Base-by-base conservation (phyloP, 2,113 vertebrate genomes). In the Dicentrarchus labrax region DNA sequence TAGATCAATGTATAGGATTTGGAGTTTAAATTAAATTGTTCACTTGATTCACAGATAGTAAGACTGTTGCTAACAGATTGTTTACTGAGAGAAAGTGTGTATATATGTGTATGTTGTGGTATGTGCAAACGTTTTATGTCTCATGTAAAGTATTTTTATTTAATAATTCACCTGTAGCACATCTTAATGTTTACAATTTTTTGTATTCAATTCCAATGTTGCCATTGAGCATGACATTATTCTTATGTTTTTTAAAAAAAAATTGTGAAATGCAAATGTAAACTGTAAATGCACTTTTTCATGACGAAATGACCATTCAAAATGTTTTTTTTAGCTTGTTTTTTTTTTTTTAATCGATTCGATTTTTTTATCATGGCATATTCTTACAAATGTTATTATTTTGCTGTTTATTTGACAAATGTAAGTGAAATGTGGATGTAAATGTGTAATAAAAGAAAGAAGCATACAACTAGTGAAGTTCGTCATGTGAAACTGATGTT, bases 381-480 rank as follows among this genome's bases (percentile, higher is more conserved):
- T 53, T 67, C 19, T 78, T 51, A 65, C 4, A 56, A 72, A 54
- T 67, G 8, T 48, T 75, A 66, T 66, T 47, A 39, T 64, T 79
- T 84, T 82, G 65, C 36, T 69, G 76, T 86, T 80, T 73, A 64
- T 76, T 83, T 78, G 24, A 76, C 60, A 69, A 51, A 61, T 76
- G 41, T 72, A 82, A 56, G 61, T 83, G 68, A n/a, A 88, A 76
- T 85, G 72, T 88, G 78, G 6, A 81, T 76, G 1, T 84, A 78
- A 86, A 89, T 82, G 81, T 91, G 41, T 17, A 94, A 93, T 90
- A 90, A 93, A 91, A 76, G 51, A 76, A 4, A 66, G n/a, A 71
- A 80, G 53, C 60, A 59, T 12, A 69, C 82, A 65, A 70, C 11
- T 7, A 43, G 0, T 43, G 22, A 43, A 1, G 10, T 70, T 13